These are phyloP conservation scores for Parazoanthus swiftii DNA, from an alignment of 92 coral and sea anemone genomes.

Conservation along the genomic window DNA sequence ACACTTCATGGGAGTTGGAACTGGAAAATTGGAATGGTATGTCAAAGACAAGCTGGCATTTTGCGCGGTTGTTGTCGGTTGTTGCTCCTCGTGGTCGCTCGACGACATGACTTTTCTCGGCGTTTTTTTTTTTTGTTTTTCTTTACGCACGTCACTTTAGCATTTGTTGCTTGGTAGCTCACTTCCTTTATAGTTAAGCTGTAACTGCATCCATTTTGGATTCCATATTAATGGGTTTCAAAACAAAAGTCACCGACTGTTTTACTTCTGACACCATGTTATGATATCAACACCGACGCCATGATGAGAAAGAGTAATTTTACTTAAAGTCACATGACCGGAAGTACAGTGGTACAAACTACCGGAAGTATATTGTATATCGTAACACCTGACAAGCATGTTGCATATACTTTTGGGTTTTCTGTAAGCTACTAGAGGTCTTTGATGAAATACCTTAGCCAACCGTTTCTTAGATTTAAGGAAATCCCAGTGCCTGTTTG, in stretches of 20 bases:
- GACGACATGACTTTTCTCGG: not conserved
- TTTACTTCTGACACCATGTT: slow-evolving; percentile 6
- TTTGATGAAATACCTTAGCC: not conserved
- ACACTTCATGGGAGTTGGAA: slow-evolving; percentile 38
- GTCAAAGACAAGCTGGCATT: not conserved
- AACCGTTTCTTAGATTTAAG: not conserved
- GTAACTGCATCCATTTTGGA: not conserved
- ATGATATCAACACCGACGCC: slow-evolving; percentile 19
- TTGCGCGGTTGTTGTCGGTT: slow-evolving; percentile 1
- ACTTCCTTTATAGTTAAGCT: too few species aligned
- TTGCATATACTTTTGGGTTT: not conserved
- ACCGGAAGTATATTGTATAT: slow-evolving; percentile 2
- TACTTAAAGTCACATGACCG: slow-evolving; percentile 21
- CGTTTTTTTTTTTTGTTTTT: not conserved
- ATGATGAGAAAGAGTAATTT: slow-evolving; percentile 15
- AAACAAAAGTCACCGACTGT: not conserved
- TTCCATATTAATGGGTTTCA: not conserved
- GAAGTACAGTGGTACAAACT: slow-evolving; percentile 4
- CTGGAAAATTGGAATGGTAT: slow-evolving; percentile 6
- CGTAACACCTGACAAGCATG: slow-evolving; percentile 5
- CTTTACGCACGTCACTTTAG: too few species aligned
- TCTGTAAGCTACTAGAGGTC: not conserved
- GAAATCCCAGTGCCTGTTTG: not conserved
- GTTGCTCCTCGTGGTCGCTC: slow-evolving; percentile 12
- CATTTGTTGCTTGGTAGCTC: too few species aligned